Base-by-base conservation (phyloP, 2,113 vertebrate species). In the Rhinolophus ferrumequinum region DNA sequence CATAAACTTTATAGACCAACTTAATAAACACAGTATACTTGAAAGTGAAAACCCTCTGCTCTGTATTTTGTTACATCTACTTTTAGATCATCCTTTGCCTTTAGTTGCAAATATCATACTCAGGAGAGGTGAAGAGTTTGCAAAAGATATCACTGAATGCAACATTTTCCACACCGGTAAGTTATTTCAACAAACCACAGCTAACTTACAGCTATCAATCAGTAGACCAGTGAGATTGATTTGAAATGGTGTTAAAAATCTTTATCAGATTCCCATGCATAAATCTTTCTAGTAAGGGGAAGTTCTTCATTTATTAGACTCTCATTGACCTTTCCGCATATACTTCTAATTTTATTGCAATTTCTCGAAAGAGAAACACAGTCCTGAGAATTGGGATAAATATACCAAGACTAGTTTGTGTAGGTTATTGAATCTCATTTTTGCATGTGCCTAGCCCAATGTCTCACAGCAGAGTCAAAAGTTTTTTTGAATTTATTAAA, bases 351-450 rank as follows among this genome's bases (percentile, higher is more conserved):
- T 94, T 88, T 44, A 69, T 47, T 67, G 16, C 4, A 62, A 13
- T 93, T 95, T 96, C 26, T 96, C 22, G 83, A 56, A 90, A 44
- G 16, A 41, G 62, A 76, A 79, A 35, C 16, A 84, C 5, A 50
- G 64, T 82, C 13, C 33, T 67, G 47, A 72, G 26, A 88, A 84
- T 54, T 69, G 24, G 70, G 8, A 33, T 72, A 77, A 50, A 60
- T 30, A 80, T 38, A 19, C 11, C 22, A 15, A 35, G 10, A 66
- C 33, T 79, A 11, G 3, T 50, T 82, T 64, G 8, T 93, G 0
- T 76, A 77, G 26, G 30, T 67, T 66, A 56, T 22, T 38, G 10
- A 89, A 94, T 67, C n/a, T 83, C 21, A 35, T 6, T 52, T 93
- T 93, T 77, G 41, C 2, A 28, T 85, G 15, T 84, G 33, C 13